These are phyloP conservation scores for Xestia xanthographa DNA, from an alignment of 2,888 invertebrate species.

Conservation along the genomic window DNA sequence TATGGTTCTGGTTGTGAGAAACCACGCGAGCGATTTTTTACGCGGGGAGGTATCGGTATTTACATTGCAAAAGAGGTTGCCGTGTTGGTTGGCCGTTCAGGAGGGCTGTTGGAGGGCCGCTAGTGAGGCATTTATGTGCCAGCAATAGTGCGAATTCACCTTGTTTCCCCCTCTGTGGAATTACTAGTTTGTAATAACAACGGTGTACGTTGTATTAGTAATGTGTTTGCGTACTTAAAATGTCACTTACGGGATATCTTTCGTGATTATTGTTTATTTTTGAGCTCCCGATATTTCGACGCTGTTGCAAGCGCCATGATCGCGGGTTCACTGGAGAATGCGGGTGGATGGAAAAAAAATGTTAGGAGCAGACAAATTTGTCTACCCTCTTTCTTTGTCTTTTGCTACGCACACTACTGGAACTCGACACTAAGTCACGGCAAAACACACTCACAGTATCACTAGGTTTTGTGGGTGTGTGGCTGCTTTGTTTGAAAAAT, in stretches of 20 bases:
- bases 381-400: no score
- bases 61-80: slow-evolving; percentile 69
- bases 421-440: no score
- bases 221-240: slow-evolving; percentile 18
- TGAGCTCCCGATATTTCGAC: no score
- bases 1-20: slow-evolving; percentile 33
- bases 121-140: slow-evolving; percentile 59
- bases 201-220: slow-evolving; percentile 5
- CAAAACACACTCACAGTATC: no score
- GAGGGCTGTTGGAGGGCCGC: slow-evolving; percentile 39
- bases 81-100: slow-evolving; percentile 59
- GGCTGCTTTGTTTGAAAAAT: neutral
- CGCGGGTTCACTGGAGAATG: no score
- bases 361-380: no score
- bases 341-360: no score
- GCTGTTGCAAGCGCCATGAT: no score
- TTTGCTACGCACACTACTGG: no score
- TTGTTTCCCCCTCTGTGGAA: slow-evolving; percentile 46
- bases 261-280: no score
- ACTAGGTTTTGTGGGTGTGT: no score
- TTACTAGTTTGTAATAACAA: slow-evolving; percentile 46
- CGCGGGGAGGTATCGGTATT: slow-evolving; percentile 57
- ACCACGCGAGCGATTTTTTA: slow-evolving; percentile 63
- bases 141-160: slow-evolving; percentile 62
- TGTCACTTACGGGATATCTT: no score